Percentiles rank a stretch among this genome's conserved stretches.
Evolutionary conservation across 2,113 vertebrate species (phyloP).

Genomic region (Laticauda colubrina): DNA sequence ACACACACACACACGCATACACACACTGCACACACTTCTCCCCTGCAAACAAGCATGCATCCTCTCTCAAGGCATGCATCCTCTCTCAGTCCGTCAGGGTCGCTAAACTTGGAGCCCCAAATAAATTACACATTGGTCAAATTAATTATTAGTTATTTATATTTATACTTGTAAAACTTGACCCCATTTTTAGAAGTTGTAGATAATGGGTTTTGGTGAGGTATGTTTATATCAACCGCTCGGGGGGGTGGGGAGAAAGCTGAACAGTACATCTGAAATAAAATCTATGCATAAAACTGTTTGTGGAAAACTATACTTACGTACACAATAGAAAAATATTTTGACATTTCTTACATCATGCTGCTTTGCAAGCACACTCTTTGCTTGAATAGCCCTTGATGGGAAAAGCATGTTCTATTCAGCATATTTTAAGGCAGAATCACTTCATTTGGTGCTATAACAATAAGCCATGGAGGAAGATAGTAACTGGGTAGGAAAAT

Average conservation of each 20-base stretch:
- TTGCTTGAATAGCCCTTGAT: constrained; percentile 61
- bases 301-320: constrained; percentile 77
- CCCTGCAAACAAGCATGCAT: not conserved
- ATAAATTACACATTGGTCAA: not conserved
- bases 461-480: constrained; percentile 32
- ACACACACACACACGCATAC: too few species aligned
- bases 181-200: not conserved
- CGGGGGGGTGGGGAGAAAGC: not conserved
- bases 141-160: constrained; percentile 8
- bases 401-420: constrained; percentile 54
- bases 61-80: not conserved
- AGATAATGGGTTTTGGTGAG: not conserved
- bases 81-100: not conserved
- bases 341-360: constrained; percentile 62
- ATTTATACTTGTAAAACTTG: constrained; percentile 20
- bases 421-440: constrained; percentile 74
- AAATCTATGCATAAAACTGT: constrained; percentile 68
- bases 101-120: constrained; percentile 7
- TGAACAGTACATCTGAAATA: constrained; percentile 70
- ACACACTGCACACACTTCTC: not conserved
- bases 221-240: constrained; percentile 10
- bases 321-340: constrained; percentile 80
- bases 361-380: constrained; percentile 56
- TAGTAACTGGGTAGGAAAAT: constrained; percentile 34
- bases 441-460: constrained; percentile 50